Conservation (phyloP, 2,113 vertebrate genomes). For the Tragelaphus imberbis region DNA sequence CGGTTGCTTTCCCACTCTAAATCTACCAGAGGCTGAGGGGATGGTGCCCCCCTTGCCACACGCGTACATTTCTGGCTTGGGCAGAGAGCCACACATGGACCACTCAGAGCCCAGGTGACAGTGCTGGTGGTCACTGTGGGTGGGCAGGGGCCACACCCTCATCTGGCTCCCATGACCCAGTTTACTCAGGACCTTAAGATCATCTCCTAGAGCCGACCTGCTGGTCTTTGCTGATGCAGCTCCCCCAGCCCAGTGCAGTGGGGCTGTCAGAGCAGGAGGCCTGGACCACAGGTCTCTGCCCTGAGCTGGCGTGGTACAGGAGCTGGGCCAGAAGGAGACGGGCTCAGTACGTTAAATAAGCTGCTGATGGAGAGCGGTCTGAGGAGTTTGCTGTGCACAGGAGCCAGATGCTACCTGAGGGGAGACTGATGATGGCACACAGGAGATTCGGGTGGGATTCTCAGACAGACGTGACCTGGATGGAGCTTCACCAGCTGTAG, state of each 20-base stretch:
- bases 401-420: background rate
- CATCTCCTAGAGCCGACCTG: background rate
- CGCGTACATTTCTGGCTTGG: background rate
- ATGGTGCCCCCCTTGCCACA: background rate
- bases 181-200: background rate
- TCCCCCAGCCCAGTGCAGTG: background rate
- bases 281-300: background rate
- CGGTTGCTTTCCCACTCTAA: background rate
- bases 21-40: background rate
- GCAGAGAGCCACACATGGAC: background rate
- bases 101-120: background rate
- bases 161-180: background rate
- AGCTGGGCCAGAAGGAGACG: background rate
- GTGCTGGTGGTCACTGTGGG: background rate
- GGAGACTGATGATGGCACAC: background rate
- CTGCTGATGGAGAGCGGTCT: background rate
- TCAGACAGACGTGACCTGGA: background rate
- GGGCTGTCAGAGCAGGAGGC: background rate
- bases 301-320: background rate
- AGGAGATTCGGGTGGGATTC: background rate
- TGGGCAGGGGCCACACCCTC: background rate
- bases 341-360: background rate
- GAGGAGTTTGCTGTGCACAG: background rate
- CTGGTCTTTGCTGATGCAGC: background rate
- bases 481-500: accelerated